Percentiles rank a stretch among this genome's conserved stretches.
These are phyloP conservation scores for Thinocorus orbignyianus DNA, from an alignment of 2,113 vertebrate genomes.

Conservation along the genomic window DNA sequence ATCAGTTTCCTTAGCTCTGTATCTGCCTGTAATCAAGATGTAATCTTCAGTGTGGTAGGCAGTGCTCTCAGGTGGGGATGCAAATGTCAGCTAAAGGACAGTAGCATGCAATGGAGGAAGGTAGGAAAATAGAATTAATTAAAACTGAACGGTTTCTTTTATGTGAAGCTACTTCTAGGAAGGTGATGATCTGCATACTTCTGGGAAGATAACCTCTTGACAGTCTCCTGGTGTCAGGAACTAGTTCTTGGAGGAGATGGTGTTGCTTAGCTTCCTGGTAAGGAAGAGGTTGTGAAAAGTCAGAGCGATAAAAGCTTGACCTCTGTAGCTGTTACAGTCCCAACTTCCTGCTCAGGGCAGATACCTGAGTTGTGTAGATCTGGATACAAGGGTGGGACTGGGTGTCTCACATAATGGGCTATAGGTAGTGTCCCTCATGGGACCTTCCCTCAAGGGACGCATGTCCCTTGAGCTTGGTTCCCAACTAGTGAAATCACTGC, in stretches of 20 bases:
- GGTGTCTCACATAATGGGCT: not conserved
- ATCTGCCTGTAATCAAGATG: not conserved
- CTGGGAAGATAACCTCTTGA: not conserved
- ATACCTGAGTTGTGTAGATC: not conserved
- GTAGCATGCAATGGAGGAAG: accelerated
- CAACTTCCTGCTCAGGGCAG: not conserved
- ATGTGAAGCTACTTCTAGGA: not conserved
- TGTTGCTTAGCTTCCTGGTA: not conserved
- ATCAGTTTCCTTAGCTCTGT: not conserved
- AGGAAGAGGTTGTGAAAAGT: not conserved
- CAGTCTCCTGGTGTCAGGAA: not conserved
- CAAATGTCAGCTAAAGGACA: not conserved
- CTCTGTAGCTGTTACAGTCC: not conserved
- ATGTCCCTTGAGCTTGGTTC: not conserved
- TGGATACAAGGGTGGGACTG: not conserved
- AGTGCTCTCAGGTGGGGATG: not conserved
- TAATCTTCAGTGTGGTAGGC: not conserved
- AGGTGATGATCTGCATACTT: not conserved
- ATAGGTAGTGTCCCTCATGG: not conserved
- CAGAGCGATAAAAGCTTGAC: not conserved
- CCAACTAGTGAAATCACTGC: not conserved
- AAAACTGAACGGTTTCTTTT: not conserved
- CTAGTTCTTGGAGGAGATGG: not conserved
- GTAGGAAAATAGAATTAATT: not conserved
- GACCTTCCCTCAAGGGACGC: not conserved